These are phyloP conservation scores for Desmophyllum pertusum DNA, from an alignment of 92 coral and sea anemone species.

Conservation along the genomic window DNA sequence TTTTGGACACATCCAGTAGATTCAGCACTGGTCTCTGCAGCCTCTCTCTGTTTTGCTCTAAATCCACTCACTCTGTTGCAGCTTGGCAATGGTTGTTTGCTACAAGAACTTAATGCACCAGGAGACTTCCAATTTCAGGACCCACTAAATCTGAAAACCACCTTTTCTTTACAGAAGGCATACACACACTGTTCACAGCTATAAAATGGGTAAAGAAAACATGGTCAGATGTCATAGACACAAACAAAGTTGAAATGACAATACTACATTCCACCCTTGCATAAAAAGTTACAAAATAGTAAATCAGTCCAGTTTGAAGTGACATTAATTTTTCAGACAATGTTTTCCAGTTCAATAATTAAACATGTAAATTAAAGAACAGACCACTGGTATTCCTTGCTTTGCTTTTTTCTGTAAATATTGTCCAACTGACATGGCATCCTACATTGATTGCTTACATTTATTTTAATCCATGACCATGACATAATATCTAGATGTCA, in stretches of 20 bases:
- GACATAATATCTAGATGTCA: background rate
- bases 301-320: background rate
- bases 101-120: constrained; percentile 11
- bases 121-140: constrained; percentile 14
- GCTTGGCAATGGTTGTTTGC: background rate
- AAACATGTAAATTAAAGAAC: background rate
- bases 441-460: background rate
- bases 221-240: background rate
- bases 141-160: constrained; percentile 31
- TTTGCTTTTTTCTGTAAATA: background rate
- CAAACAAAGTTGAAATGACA: background rate
- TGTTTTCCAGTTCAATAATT: background rate
- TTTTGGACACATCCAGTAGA: constrained; percentile 5
- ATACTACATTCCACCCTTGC: background rate
- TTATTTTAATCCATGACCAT: background rate
- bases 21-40: background rate
- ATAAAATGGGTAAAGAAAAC: background rate
- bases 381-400: background rate
- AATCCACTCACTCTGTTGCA: constrained; percentile 11
- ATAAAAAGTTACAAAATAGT: background rate
- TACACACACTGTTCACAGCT: constrained; percentile 17
- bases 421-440: background rate
- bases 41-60: constrained; percentile 13
- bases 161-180: constrained; percentile 24
- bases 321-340: background rate